Percentiles rank a stretch among this genome's conserved stretches.
phyloP scores from a whole-genome alignment of 2,113 vertebrate genomes.

The Malaclemys terrapin region DNA sequence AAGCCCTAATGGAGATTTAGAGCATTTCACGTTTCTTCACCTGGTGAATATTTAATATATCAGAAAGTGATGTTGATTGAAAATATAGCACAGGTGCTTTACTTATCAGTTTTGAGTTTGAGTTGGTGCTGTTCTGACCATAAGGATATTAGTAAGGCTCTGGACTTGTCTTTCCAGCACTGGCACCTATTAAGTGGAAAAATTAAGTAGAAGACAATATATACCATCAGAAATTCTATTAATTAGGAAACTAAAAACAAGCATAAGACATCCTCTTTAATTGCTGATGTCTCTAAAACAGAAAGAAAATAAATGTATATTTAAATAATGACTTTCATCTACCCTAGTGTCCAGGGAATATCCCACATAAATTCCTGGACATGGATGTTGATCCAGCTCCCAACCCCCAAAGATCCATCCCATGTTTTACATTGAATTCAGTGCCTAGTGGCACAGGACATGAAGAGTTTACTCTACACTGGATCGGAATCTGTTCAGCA shows the following conservation, averaged over 20 bases:
- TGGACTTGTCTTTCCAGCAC: neutral
- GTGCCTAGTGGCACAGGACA: neutral
- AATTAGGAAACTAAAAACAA: neutral
- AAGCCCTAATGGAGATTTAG: neutral
- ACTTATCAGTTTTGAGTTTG: neutral
- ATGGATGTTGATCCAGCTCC: neutral
- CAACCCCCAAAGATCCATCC: neutral
- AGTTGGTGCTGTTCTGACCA: neutral
- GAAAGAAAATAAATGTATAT: neutral
- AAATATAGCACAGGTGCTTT: neutral
- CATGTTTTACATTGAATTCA: fast-evolving
- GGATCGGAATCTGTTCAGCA: neutral
- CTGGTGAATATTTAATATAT: neutral
- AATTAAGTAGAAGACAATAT: neutral
- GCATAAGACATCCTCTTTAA: neutral
- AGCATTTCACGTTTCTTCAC: neutral
- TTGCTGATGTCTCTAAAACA: neutral
- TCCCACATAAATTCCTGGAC: neutral
- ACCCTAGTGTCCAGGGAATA: neutral
- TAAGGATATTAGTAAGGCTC: neutral
- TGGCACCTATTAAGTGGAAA: neutral
- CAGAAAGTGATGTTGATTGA: neutral
- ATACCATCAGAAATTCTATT: neutral
- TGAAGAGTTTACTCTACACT: neutral
- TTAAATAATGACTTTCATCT: neutral